Base-by-base conservation (phyloP, 2,797 vertebrate species). In the Tachyglossus aculeatus region DNA sequence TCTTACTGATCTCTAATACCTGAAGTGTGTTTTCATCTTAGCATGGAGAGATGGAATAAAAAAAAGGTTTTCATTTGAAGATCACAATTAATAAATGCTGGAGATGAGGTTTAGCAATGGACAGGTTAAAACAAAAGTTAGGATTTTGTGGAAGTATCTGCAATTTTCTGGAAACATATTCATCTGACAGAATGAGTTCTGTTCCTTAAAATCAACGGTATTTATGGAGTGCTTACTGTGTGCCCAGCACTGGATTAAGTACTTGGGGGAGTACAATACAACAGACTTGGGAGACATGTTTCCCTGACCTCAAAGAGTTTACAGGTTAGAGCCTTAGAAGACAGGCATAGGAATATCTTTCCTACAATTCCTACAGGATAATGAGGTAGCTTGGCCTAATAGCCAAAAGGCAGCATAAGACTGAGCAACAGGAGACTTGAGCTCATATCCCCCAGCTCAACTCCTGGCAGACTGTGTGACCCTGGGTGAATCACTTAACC, bases 1-100 rank as follows among this genome's bases (percentile, higher is more conserved):
- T 13, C 0, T 59, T 62, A 54, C 51, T 68, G 75, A 81, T 84
- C 43, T 84, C 80, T 0, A 87, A 69, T 60, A 77, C 50, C 8
- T 82, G 83, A 4, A 51, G 27, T 3, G 16, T 56, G 59, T 43
- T 79, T 43, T 84, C 78, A 13, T 86, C 89, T 88, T 9, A 13
- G 1, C 1, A 19, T 44, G 2, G 61, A 65, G 43, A 77, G 18
- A 43, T n/a, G 10, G 22, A 32, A 3, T 5, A 2, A 37, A 59
- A 25, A 39, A 14, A 13, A 58, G 10, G 60, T 29, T 37, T 47
- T 52, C 5, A 19, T 11, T 6, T 18, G 11, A 19, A 45, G 32
- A 6, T 9, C 6, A 22, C 2, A 1, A 31, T 18, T 51, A 27
- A 5, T 2, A 22, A 29, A 3, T 12, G 16, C 1, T 3, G 2